Evolutionary conservation across 2,888 invertebrate genomes (phyloP), one percentile per base, ranked within the genome.

Genomic region (Subacronicta megacephala): DNA sequence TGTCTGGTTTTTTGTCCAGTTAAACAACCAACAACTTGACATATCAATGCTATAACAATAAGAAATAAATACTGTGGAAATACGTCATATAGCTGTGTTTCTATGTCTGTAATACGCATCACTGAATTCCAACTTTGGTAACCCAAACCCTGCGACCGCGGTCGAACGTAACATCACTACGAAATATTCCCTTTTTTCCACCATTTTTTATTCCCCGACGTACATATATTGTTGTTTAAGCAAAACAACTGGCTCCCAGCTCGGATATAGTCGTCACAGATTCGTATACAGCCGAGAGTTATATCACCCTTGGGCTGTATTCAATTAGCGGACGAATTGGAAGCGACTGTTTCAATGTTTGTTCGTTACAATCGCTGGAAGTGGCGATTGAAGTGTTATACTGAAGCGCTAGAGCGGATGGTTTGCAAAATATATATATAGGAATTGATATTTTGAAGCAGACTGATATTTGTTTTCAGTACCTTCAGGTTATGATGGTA

Each of bases 201-300:
- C 68, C 45, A 41, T 55, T 75, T 64, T 73, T 54, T 64, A 62
- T 58, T 68, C 84, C 82, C 74, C 36, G 42, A 70, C 70, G 87
- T 54, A 71, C 77, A 87, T 89, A 87, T 77, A 85, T 89, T 74
- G 78, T 85, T 78, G 77, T 85, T 86, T 84, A 87, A 80, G 76
- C 78, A 78, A 74, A 88, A 87, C 81, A 85, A 84, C 86, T 76
- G 79, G 56, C 74, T 85, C 88, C 87, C 87, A 49, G 67, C 55
- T 65, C 77, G 79, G 69, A 64, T 75, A 82, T 81, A 78, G 71
- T 74, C 72, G 75, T 76, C 80, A 66, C 75, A 71, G 78, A 77
- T 75, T 77, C 74, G 77, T 76, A 77, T 77, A 79, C 62, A 64
- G 59, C 45, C 47, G 67, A 72, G 82, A 89, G 72, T 83, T 87